These are phyloP conservation scores for Neoascia interrupta DNA, from an alignment of 2,888 invertebrate species.

Conservation along the genomic window DNA sequence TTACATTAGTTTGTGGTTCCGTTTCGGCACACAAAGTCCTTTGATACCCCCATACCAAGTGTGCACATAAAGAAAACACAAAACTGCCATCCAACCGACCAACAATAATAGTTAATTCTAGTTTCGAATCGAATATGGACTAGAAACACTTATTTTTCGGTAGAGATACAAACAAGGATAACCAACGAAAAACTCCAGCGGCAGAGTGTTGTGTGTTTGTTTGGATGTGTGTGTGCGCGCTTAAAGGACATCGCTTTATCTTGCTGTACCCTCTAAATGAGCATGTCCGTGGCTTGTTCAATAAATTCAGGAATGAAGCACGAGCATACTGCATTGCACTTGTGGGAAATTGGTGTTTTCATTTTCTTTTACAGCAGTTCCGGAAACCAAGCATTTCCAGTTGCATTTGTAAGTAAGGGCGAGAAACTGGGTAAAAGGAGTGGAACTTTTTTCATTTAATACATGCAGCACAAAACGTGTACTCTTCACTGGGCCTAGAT, in stretches of 20 bases:
- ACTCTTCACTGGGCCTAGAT: too few relatives aligned
- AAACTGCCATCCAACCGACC: conserved; percentile 22
- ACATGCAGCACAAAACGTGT: too few relatives aligned
- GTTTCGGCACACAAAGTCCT: conserved; percentile 28
- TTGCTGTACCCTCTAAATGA: conserved; percentile 53
- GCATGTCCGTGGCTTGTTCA: conserved; percentile 48
- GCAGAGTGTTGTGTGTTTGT: too few relatives aligned
- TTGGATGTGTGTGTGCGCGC: conserved; percentile 17
- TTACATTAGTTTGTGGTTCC: conserved; percentile 47
- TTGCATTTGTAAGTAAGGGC: too few relatives aligned
- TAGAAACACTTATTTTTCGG: conserved; percentile 52
- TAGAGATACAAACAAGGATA: conserved; percentile 25
- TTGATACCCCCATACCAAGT: too few relatives aligned
- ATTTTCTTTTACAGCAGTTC: too few relatives aligned
- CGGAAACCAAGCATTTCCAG: too few relatives aligned
- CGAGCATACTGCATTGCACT: conserved; percentile 22
- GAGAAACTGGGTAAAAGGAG: too few relatives aligned
- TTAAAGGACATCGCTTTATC: conserved; percentile 59
- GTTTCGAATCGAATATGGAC: conserved; percentile 53
- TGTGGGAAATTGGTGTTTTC: too few relatives aligned
- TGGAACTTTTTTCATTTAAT: too few relatives aligned
- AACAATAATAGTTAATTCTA: conserved; percentile 58
- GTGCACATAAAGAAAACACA: conserved; percentile 25
- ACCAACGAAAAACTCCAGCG: conserved; percentile 21
- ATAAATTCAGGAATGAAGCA: conserved; percentile 55